Conservation (phyloP, 2,888 invertebrate genomes). For the Eupsilia transversa region DNA sequence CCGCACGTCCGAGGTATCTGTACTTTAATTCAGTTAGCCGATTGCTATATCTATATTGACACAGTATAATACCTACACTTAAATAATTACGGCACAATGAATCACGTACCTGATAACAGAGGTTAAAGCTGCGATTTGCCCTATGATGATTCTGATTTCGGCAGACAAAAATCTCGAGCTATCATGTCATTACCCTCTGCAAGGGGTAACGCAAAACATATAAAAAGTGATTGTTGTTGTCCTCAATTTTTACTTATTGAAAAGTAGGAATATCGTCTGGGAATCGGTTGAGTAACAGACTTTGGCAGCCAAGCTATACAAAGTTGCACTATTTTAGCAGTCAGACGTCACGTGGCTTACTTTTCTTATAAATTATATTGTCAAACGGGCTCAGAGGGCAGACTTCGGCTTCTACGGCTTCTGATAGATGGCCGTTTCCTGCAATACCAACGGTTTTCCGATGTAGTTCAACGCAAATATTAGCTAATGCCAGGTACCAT, state of each 20-base stretch:
- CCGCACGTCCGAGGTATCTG: constrained; percentile 27
- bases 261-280: neutral
- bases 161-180: neutral
- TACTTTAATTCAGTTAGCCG: constrained; percentile 14
- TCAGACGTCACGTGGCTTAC: neutral
- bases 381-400: neutral
- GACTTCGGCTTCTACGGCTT: no score
- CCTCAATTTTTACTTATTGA: neutral
- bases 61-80: neutral
- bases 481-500: no score
- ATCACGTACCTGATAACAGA: constrained; percentile 35
- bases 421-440: neutral
- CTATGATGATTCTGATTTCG: neutral
- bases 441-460: neutral
- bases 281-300: neutral
- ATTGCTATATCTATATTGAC: constrained; percentile 4
- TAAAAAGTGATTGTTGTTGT: neutral
- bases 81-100: neutral
- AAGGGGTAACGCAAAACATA: neutral
- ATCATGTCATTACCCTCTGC: neutral
- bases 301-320: neutral
- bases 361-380: neutral
- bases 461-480: no score
- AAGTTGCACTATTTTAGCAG: neutral
- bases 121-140: constrained; percentile 15